phyloP scores from a whole-genome alignment of 2,797 vertebrate genomes.

The Amazonetta brasiliensis region DNA sequence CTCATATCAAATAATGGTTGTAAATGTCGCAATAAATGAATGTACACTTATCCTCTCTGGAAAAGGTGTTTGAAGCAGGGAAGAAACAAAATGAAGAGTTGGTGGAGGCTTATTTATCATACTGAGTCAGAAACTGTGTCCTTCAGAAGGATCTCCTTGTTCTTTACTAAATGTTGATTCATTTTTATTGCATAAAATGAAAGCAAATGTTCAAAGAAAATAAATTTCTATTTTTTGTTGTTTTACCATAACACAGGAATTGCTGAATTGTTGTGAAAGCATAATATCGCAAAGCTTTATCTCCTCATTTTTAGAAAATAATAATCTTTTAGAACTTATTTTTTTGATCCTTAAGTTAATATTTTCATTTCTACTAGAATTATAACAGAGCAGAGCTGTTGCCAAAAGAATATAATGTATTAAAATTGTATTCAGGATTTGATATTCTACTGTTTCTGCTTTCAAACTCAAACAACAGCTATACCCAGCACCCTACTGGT shows the following conservation, averaged over 20 bases:
- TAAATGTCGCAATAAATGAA: background rate
- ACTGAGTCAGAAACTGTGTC: background rate
- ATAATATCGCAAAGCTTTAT: background rate
- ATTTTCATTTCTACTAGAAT: conserved; percentile 39
- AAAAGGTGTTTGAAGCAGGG: background rate
- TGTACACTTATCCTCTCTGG: background rate
- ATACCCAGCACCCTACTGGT: conserved; percentile 8
- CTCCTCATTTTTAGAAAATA: background rate
- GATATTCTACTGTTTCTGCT: conserved; percentile 34
- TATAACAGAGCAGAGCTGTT: conserved; percentile 4
- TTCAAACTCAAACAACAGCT: conserved; percentile 33
- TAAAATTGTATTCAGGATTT: conserved; percentile 63
- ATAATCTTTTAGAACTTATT: conserved; percentile 36
- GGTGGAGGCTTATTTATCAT: background rate
- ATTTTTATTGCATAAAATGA: background rate
- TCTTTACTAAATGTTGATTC: background rate
- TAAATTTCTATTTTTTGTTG: background rate
- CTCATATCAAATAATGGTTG: background rate
- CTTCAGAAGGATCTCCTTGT: background rate
- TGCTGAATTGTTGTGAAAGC: conserved; percentile 34
- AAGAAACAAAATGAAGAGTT: background rate
- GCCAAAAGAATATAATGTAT: conserved; percentile 50
- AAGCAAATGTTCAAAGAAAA: conserved; percentile 2
- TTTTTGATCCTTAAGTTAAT: conserved; percentile 27
- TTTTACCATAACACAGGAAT: background rate